Base-by-base conservation (phyloP, 2,888 invertebrate genomes). In the Perdita meconis region DNA sequence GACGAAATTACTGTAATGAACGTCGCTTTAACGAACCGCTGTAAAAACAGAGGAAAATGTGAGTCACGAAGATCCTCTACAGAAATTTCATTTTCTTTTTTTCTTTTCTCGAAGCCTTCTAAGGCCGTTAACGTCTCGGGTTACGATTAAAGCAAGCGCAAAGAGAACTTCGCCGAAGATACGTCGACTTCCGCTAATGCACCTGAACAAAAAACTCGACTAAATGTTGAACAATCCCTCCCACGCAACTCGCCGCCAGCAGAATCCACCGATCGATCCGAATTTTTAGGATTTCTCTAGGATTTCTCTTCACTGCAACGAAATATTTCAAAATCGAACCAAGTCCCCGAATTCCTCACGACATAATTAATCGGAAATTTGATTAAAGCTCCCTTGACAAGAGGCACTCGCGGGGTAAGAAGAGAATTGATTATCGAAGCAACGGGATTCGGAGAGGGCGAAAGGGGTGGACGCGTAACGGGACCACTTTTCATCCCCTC, bases 371-470 rank as follows among this genome's bases (percentile, higher is more conserved):
- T 26, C 34, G 10, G 40, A 42, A 71, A 42, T 24, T 59, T 40
- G 34, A 71, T 69, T 34, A 42, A 69, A 51, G 34, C 51, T 40
- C 40, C n/a, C n/a, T 13, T 8, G 51, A 19, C 22, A 69, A 36
- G 42, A 10, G 40, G 8, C 1, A 3, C 13, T 10, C 10, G 19
- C 12, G 19, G 12, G 26, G 47, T 47, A 51, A 42, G 22, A 56
- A 42, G 70, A 36, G 19, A 10, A 72, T 72, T 22, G 53, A 70
- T 72, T 42, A 44, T 53, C 59, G 44, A 53, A 70, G 53, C 60
- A 71, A 71, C 55, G 55, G 22, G 16, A 44, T 44, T 19, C 13
- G 13, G 12, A 1, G 16, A n/a, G 10, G 42, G 50, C 30, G 26
- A n/a, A 38, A 13, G 38, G 16, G 5, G 34, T 10, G 13, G 26